Evolutionary conservation across 2,888 invertebrate species (phyloP), one percentile per base, ranked within the genome.

Genomic region (Anaspis maculata): DNA sequence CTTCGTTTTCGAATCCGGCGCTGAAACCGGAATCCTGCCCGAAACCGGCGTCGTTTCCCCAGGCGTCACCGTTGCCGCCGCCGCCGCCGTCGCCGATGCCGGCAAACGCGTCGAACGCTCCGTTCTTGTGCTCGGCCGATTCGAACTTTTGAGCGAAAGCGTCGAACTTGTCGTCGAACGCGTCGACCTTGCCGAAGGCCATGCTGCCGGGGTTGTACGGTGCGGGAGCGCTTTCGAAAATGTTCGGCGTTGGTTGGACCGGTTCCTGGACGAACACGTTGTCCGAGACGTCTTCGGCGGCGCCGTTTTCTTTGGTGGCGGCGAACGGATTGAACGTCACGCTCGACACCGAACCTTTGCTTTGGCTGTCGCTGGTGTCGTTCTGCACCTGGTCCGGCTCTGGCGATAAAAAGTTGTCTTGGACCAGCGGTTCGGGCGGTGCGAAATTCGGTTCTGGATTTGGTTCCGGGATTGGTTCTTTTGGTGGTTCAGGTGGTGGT

Each of bases 141-240:
- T 90, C 90, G 53, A 92, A 92, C 61, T 90, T 89, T 2, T 87
- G 84, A 2, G 89, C 79, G 52, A 92, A 92, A 0, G 87, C 90
- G 61, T 91, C 91, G 48, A 91, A 91, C 14, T 76, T 79, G 46
- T 82, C 80, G 9, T 28, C 7, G 7, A 27, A 15, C n/a, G 9
- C 7, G 12, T 5, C 24, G 12, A 5, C 24, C 4, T 7, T 7
- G 12, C 24, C 24, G 12, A 24, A 24, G 10, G 9, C 7, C 4
- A 7, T 10, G 6, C 10, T 5, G 19, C 5, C 9, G 5, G 19
- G 19, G 5, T 19, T 19, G n/a, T n/a, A n/a, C 19, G 19, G 19
- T 19, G 5, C 19, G 19, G 9, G 5, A 6, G 5, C 9, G 5
- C 5, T 19, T 19, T 9, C 37, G 42, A 56, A 46, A 39, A 54